Conservation (phyloP, 2,797 vertebrate genomes). For the Caiman crocodilus region DNA sequence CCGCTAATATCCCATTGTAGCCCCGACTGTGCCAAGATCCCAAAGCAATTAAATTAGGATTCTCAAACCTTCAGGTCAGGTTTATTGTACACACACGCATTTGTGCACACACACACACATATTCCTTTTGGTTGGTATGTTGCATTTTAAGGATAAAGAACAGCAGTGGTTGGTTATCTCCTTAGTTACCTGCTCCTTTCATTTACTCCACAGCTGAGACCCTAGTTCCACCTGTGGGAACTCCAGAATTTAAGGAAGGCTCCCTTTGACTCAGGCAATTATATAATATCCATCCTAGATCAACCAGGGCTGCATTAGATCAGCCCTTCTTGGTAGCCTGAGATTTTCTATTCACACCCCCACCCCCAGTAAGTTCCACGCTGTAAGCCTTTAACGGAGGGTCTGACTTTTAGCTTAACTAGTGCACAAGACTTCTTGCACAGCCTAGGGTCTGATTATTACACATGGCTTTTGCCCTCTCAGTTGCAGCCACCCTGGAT, state of each 20-base stretch:
- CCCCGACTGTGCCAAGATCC: background rate
- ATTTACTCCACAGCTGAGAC: background rate
- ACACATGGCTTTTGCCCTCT: background rate
- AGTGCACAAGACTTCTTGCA: background rate
- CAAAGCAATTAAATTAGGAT: background rate
- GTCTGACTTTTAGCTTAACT: background rate
- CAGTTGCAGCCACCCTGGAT: background rate
- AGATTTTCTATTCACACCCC: background rate
- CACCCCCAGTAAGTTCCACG: too few species aligned
- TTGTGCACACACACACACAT: too few species aligned
- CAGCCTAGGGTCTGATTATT: background rate
- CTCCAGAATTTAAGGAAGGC: background rate
- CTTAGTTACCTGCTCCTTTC: background rate
- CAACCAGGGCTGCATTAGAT: background rate
- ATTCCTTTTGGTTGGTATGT: background rate
- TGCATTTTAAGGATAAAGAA: background rate
- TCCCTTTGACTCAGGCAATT: background rate
- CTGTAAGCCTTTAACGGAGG: too few species aligned
- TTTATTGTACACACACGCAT: too few species aligned
- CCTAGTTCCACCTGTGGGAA: background rate
- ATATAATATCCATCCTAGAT: background rate
- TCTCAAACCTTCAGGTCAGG: background rate
- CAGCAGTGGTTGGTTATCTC: background rate
- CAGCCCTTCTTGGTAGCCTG: background rate
- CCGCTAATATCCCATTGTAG: background rate